A percentile compares a stretch with the other conserved stretches of the same genome.
phyloP scores from a whole-genome alignment of 2,113 vertebrate genomes.

The Austrofundulus limnaeus region DNA sequence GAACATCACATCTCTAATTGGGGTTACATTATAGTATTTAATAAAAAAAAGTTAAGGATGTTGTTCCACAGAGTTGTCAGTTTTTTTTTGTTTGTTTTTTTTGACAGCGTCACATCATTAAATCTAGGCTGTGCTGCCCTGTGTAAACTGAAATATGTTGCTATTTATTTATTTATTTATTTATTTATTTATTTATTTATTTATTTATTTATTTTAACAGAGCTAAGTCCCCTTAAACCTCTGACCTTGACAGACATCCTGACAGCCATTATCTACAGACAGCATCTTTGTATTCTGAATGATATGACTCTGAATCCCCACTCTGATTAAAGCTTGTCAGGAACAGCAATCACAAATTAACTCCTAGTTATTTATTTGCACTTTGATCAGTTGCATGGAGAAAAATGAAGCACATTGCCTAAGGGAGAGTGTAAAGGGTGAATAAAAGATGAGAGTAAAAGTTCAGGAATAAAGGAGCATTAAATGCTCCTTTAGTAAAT shows the following conservation, averaged over 20 bases:
- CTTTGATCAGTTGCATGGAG: conserved; percentile 60
- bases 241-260: conserved; percentile 32
- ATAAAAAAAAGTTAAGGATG: not conserved
- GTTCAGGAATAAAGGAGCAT: not conserved
- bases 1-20: too few species aligned
- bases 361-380: conserved; percentile 58
- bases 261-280: conserved; percentile 20
- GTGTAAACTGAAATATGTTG: not conserved
- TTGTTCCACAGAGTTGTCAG: not conserved
- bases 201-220: too few species aligned
- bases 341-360: conserved; percentile 59
- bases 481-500: too few species aligned
- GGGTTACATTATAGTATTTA: not conserved
- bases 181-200: too few species aligned
- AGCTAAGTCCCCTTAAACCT: not conserved
- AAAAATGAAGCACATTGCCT: conserved; percentile 36
- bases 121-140: not conserved
- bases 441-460: not conserved
- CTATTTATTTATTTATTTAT: too few species aligned
- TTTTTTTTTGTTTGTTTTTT: too few species aligned
- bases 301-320: conserved; percentile 33
- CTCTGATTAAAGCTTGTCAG: conserved; percentile 64
- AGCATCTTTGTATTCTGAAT: conserved; percentile 15
- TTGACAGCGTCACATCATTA: not conserved
- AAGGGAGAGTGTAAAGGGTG: not conserved